These are phyloP conservation scores for Oryctolagus cuniculus DNA, from an alignment of 2,113 vertebrate genomes.

Conservation along the genomic window mOryCun1.1 NC_091435.1:39666001-39666500, in stretches of 20 bases:
- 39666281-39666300: slow-evolving; percentile 32
- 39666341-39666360: slow-evolving; percentile 6
- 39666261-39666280: slow-evolving; percentile 28
- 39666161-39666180: background rate
- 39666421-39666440: background rate
- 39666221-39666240: background rate
- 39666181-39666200: background rate
- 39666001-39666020: slow-evolving; percentile 14
- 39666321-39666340: background rate
- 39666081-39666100: background rate
- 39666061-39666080: background rate
- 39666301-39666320: slow-evolving; percentile 35
- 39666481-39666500: background rate
- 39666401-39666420: background rate
- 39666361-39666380: background rate
- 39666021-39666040: background rate
- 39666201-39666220: background rate
- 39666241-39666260: background rate
- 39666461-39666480: background rate
- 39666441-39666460: background rate
- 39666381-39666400: background rate
- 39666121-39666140: background rate
- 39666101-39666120: no score
- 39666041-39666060: background rate
- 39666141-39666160: background rate